Evolutionary conservation across 2,797 vertebrate genomes (phyloP), one percentile per base, ranked within the genome.

Genomic region (Scarus forsteni): DNA sequence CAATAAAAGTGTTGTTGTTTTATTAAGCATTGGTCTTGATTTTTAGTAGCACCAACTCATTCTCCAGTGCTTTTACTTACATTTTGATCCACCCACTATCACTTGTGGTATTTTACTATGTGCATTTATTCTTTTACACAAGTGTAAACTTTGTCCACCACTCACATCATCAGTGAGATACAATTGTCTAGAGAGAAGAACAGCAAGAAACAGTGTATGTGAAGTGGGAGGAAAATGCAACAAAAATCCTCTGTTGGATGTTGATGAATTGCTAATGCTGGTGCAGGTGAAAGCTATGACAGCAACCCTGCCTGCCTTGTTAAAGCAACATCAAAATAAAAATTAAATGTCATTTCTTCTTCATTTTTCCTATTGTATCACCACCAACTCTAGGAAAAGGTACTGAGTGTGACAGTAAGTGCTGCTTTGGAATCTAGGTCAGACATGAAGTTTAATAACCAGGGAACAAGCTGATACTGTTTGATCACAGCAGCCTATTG

Each of bases 401-500:
- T 70, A 61, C 60, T 10, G 51, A 60, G 55, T 67, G 81, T 87
- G 76, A 88, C 89, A 82, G 78, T 80, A 77, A 84, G 58, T 60
- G 71, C 62, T 73, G 75, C 45, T n/a, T 62, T 43, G 73, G 72
- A 91, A 92, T 89, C 85, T 90, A 75, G 89, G 88, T 89, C 88
- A 90, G 78, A 88, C 85, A 85, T 89, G 89, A 85, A 67, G 49
- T 88, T 85, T 89, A 88, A 90, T 89, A 90, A 91, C 79, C 80
- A 74, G 82, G 73, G 85, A 92, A 90, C 81, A 88, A 85, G 82
- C 75, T 80, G 85, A 79, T 79, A 76, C 62, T 80, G 82, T 92
- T 88, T 91, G 85, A 92, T 91, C 86, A 87, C 83, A 86, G 84
- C 84, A 77, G 77, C 70, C 71, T 75, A 84, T 92, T 91, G 85